Evolutionary conservation across 2,797 vertebrate genomes (phyloP).

Genomic region (Anguilla marmorata): DNA sequence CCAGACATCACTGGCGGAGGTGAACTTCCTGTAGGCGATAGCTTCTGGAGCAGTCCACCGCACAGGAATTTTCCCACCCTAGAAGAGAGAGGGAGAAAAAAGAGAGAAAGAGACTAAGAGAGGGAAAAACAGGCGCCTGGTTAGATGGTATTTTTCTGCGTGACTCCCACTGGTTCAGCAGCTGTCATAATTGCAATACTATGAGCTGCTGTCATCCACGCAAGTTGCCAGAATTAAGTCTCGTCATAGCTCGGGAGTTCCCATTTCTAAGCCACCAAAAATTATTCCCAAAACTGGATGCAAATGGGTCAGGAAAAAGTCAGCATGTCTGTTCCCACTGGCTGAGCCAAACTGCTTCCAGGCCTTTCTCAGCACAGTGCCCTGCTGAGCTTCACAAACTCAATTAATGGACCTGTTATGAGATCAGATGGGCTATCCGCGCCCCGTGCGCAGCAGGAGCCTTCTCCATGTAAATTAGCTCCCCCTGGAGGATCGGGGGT

Average conservation of each 20-base stretch:
- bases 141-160: background rate
- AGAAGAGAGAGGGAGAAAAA: background rate
- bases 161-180: background rate
- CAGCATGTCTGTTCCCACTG: background rate
- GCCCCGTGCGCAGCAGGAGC: background rate
- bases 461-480: conserved; percentile 15
- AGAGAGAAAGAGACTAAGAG: background rate
- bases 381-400: background rate
- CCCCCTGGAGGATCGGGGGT: background rate
- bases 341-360: background rate
- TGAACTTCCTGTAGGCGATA: conserved; percentile 95
- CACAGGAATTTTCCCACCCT: conserved; percentile 95
- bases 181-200: background rate
- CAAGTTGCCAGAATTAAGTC: background rate
- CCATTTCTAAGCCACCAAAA: background rate
- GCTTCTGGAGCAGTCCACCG: conserved; percentile 93
- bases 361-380: background rate
- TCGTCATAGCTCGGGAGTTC: background rate
- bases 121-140: background rate
- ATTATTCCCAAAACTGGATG: background rate
- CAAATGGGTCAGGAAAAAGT: background rate
- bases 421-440: background rate
- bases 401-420: background rate
- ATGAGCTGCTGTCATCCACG: background rate
- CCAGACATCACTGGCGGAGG: conserved; percentile 93